A percentile compares a stretch with the other conserved stretches of the same genome.
These are phyloP conservation scores for Mus spicilegus DNA, from an alignment of 2,113 vertebrate genomes.

Conservation along the genomic window DNA sequence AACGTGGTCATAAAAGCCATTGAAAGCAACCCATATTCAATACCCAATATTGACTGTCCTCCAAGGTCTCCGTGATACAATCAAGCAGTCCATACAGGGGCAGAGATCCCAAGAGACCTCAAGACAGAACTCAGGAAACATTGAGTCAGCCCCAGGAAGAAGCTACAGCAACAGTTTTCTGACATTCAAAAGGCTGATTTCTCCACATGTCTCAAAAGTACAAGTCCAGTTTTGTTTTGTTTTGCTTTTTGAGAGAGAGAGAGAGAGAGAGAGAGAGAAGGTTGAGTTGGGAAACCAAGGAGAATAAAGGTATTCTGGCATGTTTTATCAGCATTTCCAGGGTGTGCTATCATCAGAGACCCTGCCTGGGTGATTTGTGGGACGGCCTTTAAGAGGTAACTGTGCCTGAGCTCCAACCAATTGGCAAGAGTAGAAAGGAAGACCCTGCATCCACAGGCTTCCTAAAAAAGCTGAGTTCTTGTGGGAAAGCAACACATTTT, in stretches of 20 bases:
- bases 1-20: background rate
- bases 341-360: background rate
- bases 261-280: background rate
- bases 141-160: background rate
- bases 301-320: background rate
- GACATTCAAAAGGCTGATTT: slow-evolving; percentile 26
- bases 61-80: background rate
- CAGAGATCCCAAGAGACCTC: background rate
- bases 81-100: background rate
- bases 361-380: background rate
- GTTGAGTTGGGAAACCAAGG: background rate
- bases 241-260: background rate
- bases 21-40: background rate
- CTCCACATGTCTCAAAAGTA: background rate
- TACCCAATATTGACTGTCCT: background rate
- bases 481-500: slow-evolving; percentile 17
- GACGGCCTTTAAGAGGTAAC: background rate
- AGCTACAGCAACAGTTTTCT: slow-evolving; percentile 7
- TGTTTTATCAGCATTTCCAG: background rate
- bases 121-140: background rate
- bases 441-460: background rate
- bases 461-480: background rate
- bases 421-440: background rate
- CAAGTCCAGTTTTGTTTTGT: slow-evolving; percentile 5
- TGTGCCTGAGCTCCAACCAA: background rate